Base-by-base conservation (phyloP, 2,888 invertebrate species). In the Eurytoma adleriae region DNA sequence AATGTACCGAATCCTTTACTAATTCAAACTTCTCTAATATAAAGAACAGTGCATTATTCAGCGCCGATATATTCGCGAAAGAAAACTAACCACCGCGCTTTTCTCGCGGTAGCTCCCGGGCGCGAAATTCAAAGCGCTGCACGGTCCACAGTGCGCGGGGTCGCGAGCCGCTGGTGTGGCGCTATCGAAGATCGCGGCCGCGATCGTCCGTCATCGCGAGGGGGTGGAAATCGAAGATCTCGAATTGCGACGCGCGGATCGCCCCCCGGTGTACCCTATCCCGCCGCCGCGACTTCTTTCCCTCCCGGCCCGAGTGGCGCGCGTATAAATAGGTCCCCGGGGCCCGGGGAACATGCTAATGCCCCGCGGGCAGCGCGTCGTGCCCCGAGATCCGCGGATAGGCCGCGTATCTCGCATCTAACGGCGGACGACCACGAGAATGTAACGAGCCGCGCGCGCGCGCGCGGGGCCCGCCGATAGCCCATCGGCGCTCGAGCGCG, bases 361-460 rank as follows among this genome's bases (percentile, higher is more conserved):
- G 68, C 67, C 40, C 30, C 0, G 2, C 10, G n/a, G 2, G 40
- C 2, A n/a, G 27, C 50, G 59, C 57, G 62, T 84, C 82, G 83
- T 85, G 84, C 72, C 62, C 77, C 30, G 74, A 84, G 84, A 85
- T 85, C 76, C 77, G 54, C 66, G 84, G 84, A 85, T 85, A 84
- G 57, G 78, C 79, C 52, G 81, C 80, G 81, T 85, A 83, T 84
- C 84, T 82, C 52, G 76, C 56, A 82, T 83, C 77, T 83, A 76
- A 66, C 70, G 67, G 20, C 20, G 27, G 20, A 20, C 13, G 64
- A 30, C n/a, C 68, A 68, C 40, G 61, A 71, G 79, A 66, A 79
- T 71, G 74, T 79, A 79, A 75, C 79, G 75, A 79, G 74, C 40
- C 54, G 13, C 68, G 57, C 27, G 64, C 5, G 30, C 57, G 18